A percentile compares a stretch with the other conserved stretches of the same genome.
phyloP scores from a whole-genome alignment of 2,797 vertebrate genomes.

The Pseudochirops cupreus region DNA sequence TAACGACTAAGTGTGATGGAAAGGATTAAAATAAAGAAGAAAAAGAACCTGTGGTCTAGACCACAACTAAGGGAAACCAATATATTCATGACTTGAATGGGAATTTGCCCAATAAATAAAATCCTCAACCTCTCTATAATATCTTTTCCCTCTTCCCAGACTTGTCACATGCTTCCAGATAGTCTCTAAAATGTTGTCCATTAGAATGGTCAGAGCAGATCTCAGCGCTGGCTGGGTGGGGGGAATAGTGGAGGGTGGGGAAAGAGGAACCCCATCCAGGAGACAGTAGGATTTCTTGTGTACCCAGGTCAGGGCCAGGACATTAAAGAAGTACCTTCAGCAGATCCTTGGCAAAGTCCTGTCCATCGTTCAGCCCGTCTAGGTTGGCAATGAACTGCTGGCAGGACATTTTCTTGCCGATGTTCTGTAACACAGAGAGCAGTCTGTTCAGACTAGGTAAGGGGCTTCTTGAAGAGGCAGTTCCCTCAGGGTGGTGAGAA shows the following conservation, averaged over 20 bases:
- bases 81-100: conserved; percentile 4
- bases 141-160: neutral
- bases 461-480: conserved; percentile 29
- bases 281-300: neutral
- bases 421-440: conserved; percentile 91
- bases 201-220: conserved; percentile 1
- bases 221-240: neutral
- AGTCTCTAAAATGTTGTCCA: neutral
- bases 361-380: conserved; percentile 94
- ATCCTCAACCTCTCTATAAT: conserved; percentile 2
- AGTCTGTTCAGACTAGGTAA: conserved; percentile 60
- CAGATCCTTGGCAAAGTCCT: conserved; percentile 96
- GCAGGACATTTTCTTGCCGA: conserved; percentile 99
- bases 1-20: neutral
- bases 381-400: conserved; percentile 97
- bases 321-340: conserved; percentile 91
- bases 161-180: neutral
- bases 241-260: neutral
- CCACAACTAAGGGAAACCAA: conserved; percentile 24
- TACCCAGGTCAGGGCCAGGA: neutral
- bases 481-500: conserved; percentile 60
- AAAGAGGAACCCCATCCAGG: neutral
- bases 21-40: neutral
- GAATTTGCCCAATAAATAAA: neutral
- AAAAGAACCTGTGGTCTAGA: conserved; percentile 13